Percentiles rank a stretch among this genome's conserved stretches.
phyloP scores from a whole-genome alignment of 2,888 invertebrate genomes.

The Drosophila helvetica region DNA sequence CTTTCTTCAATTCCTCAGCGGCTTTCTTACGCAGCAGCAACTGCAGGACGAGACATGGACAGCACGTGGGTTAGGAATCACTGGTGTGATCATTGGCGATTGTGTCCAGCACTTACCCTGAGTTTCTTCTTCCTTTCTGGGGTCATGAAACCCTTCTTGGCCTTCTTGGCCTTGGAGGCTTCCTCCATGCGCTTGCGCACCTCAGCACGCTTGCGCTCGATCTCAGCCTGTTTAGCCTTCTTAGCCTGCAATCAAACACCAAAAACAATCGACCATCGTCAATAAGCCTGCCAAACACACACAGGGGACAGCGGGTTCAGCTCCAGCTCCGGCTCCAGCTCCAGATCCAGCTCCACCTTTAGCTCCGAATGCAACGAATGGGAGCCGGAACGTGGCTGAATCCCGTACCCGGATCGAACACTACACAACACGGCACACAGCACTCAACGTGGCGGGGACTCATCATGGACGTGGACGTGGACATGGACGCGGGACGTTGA shows the following conservation, averaged over 20 bases:
- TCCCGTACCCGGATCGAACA: slow-evolving; percentile 8
- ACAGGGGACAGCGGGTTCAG: background rate
- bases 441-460: slow-evolving; percentile 25
- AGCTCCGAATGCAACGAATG: too few species aligned
- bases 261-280: slow-evolving; percentile 6
- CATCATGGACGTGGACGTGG: slow-evolving; percentile 26
- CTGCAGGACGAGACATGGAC: slow-evolving; percentile 84
- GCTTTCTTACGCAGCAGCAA: slow-evolving; percentile 99
- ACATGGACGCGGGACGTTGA: slow-evolving; percentile 6
- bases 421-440: slow-evolving; percentile 18
- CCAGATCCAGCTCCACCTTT: too few species aligned
- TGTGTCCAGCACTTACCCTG: slow-evolving; percentile 88
- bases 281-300: background rate
- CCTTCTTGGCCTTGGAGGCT: slow-evolving; percentile 99
- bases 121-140: slow-evolving; percentile 99
- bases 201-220: slow-evolving; percentile 99
- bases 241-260: slow-evolving; percentile 88
- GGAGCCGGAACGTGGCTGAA: background rate
- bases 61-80: background rate
- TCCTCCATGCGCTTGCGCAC: slow-evolving; percentile 99
- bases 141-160: slow-evolving; percentile 99
- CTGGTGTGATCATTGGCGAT: too few species aligned
- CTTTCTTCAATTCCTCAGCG: slow-evolving; percentile 99
- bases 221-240: slow-evolving; percentile 98
- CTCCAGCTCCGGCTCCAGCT: background rate